Evolutionary conservation across 2,888 invertebrate genomes (phyloP), one percentile per base, ranked within the genome.

Genomic region (Idaea straminata): DNA sequence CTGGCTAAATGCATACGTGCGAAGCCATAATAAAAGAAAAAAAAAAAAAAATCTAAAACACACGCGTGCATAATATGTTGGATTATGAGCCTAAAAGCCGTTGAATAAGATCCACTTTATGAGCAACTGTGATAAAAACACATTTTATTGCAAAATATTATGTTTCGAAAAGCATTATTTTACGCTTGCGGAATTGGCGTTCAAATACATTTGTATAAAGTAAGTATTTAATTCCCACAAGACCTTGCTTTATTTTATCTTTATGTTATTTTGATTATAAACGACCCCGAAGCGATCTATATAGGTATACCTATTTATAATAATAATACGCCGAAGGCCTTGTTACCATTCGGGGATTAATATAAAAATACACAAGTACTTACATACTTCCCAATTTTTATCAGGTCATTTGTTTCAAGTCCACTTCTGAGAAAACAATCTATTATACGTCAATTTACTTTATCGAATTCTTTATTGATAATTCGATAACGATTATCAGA

Each of bases 361-460:
- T 13, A 13, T 47, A 36, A 36, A 7, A 36, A 25, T 47, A 47
- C 13, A 4, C 2, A 47, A 4, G 36, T 63, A 63, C 13, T 35
- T 59, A 13, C 3, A 15, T 63, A 59, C 58, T 59, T 63, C 59
- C 59, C 47, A 47, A 47, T 47, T 47, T 47, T 47, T 47, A 47
- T 47, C 47, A 47, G 47, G 10, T 47, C 47, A 47, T 47, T 47
- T 47, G 47, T 47, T 47, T 47, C 47, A 47, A 13, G 47, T 47
- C 10, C 47, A 47, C 47, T 47, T 47, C 47, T 47, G 10, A 10
- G 47, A 47, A 47, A 47, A 47, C 47, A 47, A 47, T 47, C 47
- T 47, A 47, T 47, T 47, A 47, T 47, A 47, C 47, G 47, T 47
- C 47, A 47, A 47, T 47, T 47, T 47, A 47, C 47, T 7, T 47